Evolutionary conservation across 2,113 vertebrate species (phyloP).

Genomic region (Perca schrenkii): DNA sequence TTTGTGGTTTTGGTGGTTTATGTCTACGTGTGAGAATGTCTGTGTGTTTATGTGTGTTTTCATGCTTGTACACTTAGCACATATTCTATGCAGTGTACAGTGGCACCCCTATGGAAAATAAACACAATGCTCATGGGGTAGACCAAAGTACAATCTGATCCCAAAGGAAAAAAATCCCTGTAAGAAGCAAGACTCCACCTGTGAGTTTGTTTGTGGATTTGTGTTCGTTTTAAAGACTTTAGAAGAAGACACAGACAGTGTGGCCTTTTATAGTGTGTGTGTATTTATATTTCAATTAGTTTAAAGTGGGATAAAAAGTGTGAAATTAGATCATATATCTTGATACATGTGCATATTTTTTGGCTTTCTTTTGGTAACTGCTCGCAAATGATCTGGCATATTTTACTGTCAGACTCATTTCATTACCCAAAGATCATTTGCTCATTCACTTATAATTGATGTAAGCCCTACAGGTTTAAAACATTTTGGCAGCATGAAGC

Average conservation of each 20-base stretch:
- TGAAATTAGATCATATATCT: not conserved
- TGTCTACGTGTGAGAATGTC: constrained; percentile 51
- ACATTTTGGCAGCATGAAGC: not conserved
- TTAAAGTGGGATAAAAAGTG: not conserved
- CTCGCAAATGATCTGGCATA: not conserved
- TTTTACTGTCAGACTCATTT: not conserved
- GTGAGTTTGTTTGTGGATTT: constrained; percentile 38
- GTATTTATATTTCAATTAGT: not conserved
- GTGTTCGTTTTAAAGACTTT: constrained; percentile 25
- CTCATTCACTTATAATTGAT: not conserved
- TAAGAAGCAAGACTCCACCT: constrained; percentile 68
- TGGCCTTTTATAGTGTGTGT: not conserved
- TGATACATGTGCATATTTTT: too few species aligned
- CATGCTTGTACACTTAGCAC: constrained; percentile 34
- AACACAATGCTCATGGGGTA: constrained; percentile 56
- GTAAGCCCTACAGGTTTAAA: not conserved
- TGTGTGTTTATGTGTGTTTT: constrained; percentile 17
- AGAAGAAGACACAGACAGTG: not conserved
- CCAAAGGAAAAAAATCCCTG: constrained; percentile 48
- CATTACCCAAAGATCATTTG: not conserved
- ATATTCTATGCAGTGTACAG: constrained; percentile 25
- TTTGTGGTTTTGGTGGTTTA: constrained; percentile 10
- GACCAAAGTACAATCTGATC: constrained; percentile 65
- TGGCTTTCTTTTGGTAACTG: not conserved
- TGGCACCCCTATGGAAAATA: constrained; percentile 79